Conservation (phyloP, 2,888 invertebrate species). For the Ametastegia equiseti region DNA sequence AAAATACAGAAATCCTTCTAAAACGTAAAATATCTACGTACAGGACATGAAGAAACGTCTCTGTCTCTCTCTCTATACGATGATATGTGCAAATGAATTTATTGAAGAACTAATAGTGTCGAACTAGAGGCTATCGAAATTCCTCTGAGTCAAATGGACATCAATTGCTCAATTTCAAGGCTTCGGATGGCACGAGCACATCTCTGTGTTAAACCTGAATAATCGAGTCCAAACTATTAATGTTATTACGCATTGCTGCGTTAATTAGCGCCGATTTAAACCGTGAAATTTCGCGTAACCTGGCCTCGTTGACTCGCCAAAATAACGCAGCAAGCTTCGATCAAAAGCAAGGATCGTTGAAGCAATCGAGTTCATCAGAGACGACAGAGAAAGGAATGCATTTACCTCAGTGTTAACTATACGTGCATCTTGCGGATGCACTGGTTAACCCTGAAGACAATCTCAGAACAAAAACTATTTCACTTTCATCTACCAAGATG, state of each 20-base stretch:
- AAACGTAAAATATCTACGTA: background rate
- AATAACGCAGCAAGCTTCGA: background rate
- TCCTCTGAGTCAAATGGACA: background rate
- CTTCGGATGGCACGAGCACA: background rate
- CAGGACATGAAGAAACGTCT: too few relatives aligned
- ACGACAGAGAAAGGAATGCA: conserved; percentile 29
- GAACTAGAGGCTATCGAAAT: conserved; percentile 14
- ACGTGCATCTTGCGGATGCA: conserved; percentile 17
- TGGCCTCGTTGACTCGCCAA: conserved; percentile 2
- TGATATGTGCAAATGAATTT: background rate
- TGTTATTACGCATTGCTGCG: background rate
- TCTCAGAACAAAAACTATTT: conserved; percentile 26
- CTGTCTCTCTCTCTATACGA: too few relatives aligned
- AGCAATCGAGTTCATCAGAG: background rate
- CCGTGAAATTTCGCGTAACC: background rate
- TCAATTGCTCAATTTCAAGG: conserved; percentile 26
- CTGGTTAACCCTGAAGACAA: conserved; percentile 21
- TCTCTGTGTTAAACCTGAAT: background rate
- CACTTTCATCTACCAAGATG: conserved; percentile 7
- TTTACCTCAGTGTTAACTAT: background rate
- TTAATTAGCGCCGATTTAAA: background rate
- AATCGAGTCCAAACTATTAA: background rate
- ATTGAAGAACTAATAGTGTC: background rate
- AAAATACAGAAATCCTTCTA: background rate
- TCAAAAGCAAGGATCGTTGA: conserved; percentile 12